phyloP scores from a whole-genome alignment of 30 jellyfish, hydroid and myxozoan species.

The Hydractinia symbiolongicarpus region DNA sequence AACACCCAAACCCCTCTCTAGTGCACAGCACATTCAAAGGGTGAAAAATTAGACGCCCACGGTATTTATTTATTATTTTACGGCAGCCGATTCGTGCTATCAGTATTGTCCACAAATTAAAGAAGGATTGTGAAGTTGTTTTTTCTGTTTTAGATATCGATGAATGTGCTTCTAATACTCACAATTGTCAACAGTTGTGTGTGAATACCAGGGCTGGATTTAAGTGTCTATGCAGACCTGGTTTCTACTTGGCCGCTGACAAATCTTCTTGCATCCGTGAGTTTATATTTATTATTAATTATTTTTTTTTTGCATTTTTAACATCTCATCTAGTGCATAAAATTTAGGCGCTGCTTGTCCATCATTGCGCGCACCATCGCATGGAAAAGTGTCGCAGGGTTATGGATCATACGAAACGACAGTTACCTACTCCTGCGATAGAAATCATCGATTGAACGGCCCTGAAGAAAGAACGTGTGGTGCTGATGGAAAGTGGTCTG shows the following conservation, averaged over 20 bases:
- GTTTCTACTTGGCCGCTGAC: conserved; percentile 61
- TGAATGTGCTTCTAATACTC: conserved; percentile 63
- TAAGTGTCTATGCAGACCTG: conserved; percentile 81
- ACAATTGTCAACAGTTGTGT: conserved; percentile 71
- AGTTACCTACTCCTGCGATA: conserved; percentile 58
- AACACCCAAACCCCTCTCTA: no score
- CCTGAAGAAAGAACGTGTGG: conserved; percentile 51
- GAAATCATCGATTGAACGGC: conserved; percentile 49
- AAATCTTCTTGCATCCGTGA: conserved; percentile 64
- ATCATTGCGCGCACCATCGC: conserved; percentile 39
- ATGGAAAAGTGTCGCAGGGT: conserved; percentile 64
- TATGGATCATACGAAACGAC: conserved; percentile 42
- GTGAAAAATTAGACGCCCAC: no score
- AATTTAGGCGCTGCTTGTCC: conserved; percentile 37
- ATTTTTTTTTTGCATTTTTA: neutral
- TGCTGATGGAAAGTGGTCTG: conserved; percentile 92
- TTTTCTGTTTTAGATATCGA: conserved; percentile 44
- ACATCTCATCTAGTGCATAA: neutral
- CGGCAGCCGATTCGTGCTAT: no score
- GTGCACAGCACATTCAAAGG: no score
- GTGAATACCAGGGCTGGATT: conserved; percentile 51
- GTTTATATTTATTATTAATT: conserved; percentile 1
- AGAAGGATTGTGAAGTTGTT: neutral
- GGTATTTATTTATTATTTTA: neutral
- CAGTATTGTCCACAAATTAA: no score